A percentile compares a stretch with the other conserved stretches of the same genome.
phyloP scores from a whole-genome alignment of 2,113 vertebrate species.

The Naja naja region DNA sequence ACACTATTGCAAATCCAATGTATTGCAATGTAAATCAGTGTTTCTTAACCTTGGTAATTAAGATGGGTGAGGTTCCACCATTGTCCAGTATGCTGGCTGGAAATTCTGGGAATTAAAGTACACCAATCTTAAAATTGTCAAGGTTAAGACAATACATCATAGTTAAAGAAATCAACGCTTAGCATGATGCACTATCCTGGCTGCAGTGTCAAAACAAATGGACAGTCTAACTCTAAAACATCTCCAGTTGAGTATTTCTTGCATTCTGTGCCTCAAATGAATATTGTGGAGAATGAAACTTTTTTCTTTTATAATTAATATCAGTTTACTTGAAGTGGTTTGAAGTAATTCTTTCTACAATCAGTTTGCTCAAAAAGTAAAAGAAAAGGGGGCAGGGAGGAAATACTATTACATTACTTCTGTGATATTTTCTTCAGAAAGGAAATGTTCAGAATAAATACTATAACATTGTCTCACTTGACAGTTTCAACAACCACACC shows the following conservation, averaged over 20 bases:
- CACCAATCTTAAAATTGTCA: neutral
- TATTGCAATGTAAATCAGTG: neutral
- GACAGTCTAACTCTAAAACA: neutral
- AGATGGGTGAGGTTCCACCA: neutral
- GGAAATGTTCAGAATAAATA: constrained; percentile 5
- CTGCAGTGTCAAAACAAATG: neutral
- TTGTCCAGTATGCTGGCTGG: neutral
- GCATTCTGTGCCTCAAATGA: neutral
- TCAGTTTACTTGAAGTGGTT: constrained; percentile 12
- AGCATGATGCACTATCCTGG: neutral
- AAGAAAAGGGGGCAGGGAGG: neutral
- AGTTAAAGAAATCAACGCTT: neutral
- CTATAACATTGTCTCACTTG: constrained; percentile 11
- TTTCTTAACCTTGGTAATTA: neutral
- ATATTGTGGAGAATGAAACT: neutral
- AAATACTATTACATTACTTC: neutral
- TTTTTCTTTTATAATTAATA: neutral
- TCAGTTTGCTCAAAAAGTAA: neutral
- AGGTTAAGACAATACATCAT: neutral
- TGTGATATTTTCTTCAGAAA: neutral
- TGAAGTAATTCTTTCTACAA: neutral
- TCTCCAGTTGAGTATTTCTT: neutral
- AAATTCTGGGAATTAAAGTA: neutral
- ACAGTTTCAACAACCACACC: constrained; percentile 43
- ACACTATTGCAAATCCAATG: neutral